phyloP scores from a whole-genome alignment of 2,797 vertebrate genomes.

The Spinus pinus region DNA sequence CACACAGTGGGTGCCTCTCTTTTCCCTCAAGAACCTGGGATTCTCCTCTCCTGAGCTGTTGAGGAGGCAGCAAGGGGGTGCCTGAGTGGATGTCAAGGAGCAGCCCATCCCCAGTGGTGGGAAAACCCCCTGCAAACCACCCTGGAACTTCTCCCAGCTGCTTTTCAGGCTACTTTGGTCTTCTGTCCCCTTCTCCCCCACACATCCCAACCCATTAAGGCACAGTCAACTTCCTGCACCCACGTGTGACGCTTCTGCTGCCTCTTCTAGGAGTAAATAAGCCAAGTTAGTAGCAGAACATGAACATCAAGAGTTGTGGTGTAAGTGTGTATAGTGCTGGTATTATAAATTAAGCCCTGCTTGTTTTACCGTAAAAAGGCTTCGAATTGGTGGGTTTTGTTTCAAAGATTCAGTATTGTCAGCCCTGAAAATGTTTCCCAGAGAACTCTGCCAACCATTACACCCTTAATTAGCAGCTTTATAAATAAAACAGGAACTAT shows the following conservation, averaged over 20 bases:
- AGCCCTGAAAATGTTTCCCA: background rate
- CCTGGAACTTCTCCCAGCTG: background rate
- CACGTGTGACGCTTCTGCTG: background rate
- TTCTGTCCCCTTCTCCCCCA: fast-evolving
- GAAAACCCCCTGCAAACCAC: fast-evolving
- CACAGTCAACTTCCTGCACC: background rate
- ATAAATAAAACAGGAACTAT: background rate
- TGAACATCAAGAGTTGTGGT: background rate
- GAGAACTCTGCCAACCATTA: background rate
- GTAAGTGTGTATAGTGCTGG: background rate
- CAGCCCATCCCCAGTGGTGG: no score
- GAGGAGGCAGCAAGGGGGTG: fast-evolving
- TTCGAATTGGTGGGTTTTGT: background rate
- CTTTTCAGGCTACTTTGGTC: background rate
- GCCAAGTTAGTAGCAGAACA: background rate
- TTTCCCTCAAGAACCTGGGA: no score
- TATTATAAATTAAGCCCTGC: background rate
- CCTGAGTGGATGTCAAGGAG: background rate
- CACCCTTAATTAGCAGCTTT: background rate
- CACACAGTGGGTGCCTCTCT: background rate
- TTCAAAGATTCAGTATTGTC: background rate
- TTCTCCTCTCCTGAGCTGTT: background rate
- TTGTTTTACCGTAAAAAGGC: background rate
- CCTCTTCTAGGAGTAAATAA: background rate
- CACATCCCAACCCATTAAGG: background rate